Evolutionary conservation across 2,113 vertebrate species (phyloP).

Genomic region (Colinus virginianus): DNA sequence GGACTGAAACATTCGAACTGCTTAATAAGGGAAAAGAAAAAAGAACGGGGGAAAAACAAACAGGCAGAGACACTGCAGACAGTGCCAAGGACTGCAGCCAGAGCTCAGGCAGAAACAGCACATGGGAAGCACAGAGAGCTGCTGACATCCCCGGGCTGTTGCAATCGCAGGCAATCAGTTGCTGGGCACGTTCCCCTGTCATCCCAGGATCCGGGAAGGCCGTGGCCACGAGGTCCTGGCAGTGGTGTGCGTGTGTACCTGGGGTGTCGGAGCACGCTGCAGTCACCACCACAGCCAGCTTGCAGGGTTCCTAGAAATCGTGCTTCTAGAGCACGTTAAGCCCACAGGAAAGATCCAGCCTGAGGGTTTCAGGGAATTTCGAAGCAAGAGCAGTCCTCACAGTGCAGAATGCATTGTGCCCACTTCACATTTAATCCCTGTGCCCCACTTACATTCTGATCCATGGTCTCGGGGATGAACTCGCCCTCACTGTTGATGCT

Average conservation of each 20-base stretch:
- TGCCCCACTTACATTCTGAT: constrained; percentile 80
- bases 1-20: not conserved
- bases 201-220: not conserved
- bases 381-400: accelerated
- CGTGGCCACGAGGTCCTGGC: accelerated
- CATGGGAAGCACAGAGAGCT: not conserved
- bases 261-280: not conserved
- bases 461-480: constrained; percentile 89
- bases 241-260: not conserved
- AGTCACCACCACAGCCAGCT: not conserved
- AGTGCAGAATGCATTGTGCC: accelerated
- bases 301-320: not conserved
- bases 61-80: not conserved
- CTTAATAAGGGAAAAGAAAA: not conserved
- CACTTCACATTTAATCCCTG: accelerated
- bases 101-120: constrained; percentile 4
- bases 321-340: not conserved
- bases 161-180: not conserved
- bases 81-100: not conserved
- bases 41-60: not conserved
- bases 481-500: constrained; percentile 94
- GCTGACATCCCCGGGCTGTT: constrained; percentile 1
- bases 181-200: not conserved
- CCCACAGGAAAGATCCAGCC: not conserved
- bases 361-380: not conserved